A percentile compares a stretch with the other conserved stretches of the same genome.
phyloP scores from a whole-genome alignment of 1,140 invertebrate species.

The Papilio xuthus region DNA sequence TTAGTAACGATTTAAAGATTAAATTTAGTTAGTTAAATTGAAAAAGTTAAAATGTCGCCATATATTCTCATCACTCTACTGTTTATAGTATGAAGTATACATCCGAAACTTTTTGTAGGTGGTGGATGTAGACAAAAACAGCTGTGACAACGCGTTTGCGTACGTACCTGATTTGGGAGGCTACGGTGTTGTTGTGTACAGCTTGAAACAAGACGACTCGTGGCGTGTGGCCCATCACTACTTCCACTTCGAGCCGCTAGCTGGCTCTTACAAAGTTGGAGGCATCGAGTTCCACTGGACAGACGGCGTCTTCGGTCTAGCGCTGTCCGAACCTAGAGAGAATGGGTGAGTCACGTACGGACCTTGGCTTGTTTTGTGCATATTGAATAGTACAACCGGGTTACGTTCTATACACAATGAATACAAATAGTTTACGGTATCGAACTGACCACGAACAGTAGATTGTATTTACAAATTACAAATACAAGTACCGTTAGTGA shows the following conservation, averaged over 20 bases:
- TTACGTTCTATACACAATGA: slow-evolving; percentile 35
- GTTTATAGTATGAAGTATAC: not conserved
- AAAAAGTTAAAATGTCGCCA: not conserved
- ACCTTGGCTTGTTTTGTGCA: slow-evolving; percentile 42
- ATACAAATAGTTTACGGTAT: slow-evolving; percentile 23
- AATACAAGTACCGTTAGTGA: not conserved
- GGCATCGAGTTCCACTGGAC: slow-evolving; percentile 90
- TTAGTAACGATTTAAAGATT: too few species aligned
- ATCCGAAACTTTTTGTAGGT: slow-evolving; percentile 69
- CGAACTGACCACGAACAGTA: slow-evolving; percentile 3
- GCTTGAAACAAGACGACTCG: slow-evolving; percentile 86
- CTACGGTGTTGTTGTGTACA: slow-evolving; percentile 89
- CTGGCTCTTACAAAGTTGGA: slow-evolving; percentile 86
- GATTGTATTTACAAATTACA: slow-evolving; percentile 13
- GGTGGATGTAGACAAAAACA: slow-evolving; percentile 85
- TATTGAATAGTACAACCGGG: slow-evolving; percentile 38
- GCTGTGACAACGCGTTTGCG: slow-evolving; percentile 87
- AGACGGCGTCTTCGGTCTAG: slow-evolving; percentile 88
- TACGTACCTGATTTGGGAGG: slow-evolving; percentile 89
- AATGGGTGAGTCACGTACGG: slow-evolving; percentile 75
- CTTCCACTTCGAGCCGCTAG: slow-evolving; percentile 90
- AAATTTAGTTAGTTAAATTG: not conserved
- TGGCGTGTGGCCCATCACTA: slow-evolving; percentile 90
- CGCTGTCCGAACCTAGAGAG: slow-evolving; percentile 82
- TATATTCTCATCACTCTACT: not conserved